Evolutionary conservation across 1,140 invertebrate species (phyloP).

Genomic region (Danaus plexippus): DNA sequence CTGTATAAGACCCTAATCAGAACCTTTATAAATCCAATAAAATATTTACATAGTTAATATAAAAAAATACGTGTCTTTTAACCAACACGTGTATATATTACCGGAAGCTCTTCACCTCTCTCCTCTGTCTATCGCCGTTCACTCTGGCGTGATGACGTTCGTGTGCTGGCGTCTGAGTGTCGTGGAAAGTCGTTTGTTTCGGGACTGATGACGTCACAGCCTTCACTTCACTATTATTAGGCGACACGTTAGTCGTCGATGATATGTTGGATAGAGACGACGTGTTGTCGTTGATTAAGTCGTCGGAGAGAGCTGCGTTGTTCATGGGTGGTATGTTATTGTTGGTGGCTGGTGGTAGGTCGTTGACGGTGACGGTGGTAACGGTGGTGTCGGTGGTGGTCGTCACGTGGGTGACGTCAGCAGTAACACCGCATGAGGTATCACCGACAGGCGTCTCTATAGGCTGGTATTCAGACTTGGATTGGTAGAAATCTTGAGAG

Average conservation of each 20-base stretch:
- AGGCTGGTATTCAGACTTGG: background rate
- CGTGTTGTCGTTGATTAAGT: background rate
- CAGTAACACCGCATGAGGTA: conserved; percentile 1
- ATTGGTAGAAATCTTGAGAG: conserved; percentile 1
- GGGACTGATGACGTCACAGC: no score
- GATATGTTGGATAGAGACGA: no score
- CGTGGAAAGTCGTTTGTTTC: conserved; percentile 6
- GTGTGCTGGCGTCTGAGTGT: conserved; percentile 8
- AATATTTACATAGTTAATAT: background rate
- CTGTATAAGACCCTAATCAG: conserved; percentile 17
- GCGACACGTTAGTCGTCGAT: no score
- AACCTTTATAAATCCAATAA: conserved; percentile 2
- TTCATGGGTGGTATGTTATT: no score
- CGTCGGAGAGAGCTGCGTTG: conserved; percentile 2
- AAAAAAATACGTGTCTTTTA: background rate
- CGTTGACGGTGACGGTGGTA: background rate
- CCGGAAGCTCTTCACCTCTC: conserved; percentile 36
- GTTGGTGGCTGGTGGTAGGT: no score
- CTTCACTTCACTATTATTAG: no score
- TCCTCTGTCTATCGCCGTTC: conserved; percentile 31
- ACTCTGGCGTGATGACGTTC: conserved; percentile 16
- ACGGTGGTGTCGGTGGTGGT: background rate
- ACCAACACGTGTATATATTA: conserved; percentile 13
- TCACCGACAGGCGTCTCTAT: conserved; percentile 6
- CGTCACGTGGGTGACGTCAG: conserved; percentile 4